phyloP scores from a whole-genome alignment of 1,140 invertebrate genomes.

The Aphelenchoides besseyi region DNA sequence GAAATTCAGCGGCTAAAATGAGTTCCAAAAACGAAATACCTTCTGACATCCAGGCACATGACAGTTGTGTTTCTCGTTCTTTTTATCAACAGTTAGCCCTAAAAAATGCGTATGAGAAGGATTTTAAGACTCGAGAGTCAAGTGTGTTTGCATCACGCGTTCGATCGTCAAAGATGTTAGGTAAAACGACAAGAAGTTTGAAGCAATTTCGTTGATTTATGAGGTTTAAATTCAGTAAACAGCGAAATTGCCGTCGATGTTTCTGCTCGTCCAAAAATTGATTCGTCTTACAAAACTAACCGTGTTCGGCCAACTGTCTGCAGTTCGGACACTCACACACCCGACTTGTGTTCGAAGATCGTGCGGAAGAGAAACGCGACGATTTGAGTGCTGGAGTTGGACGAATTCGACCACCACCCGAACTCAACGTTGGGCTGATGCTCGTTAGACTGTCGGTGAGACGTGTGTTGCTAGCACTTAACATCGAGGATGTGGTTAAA shows the following conservation, averaged over 20 bases:
- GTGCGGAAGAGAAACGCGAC: neutral
- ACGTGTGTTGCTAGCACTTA: neutral
- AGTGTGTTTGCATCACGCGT: neutral
- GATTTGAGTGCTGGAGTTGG: neutral
- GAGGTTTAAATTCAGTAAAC: neutral
- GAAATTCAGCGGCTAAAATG: too few relatives aligned
- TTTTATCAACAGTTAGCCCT: slow-evolving; percentile 35
- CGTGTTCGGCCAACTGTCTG: neutral
- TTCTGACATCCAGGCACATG: slow-evolving; percentile 93
- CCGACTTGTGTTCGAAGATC: neutral
- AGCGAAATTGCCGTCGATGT: neutral
- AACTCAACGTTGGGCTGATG: neutral
- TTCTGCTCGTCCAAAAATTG: neutral
- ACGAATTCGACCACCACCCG: neutral
- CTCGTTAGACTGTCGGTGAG: neutral
- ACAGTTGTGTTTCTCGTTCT: slow-evolving; percentile 77
- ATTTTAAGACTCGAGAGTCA: neutral
- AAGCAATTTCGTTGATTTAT: slow-evolving; percentile 6
- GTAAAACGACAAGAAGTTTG: too few relatives aligned
- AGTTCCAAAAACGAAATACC: slow-evolving; percentile 63
- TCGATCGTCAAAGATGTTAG: too few relatives aligned
- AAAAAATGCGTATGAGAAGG: neutral
- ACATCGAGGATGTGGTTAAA: neutral
- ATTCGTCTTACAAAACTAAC: neutral
- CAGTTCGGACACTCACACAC: slow-evolving; percentile 8